Base-by-base conservation (phyloP, 2,888 invertebrate genomes). In the Saturnia japonica region DNA sequence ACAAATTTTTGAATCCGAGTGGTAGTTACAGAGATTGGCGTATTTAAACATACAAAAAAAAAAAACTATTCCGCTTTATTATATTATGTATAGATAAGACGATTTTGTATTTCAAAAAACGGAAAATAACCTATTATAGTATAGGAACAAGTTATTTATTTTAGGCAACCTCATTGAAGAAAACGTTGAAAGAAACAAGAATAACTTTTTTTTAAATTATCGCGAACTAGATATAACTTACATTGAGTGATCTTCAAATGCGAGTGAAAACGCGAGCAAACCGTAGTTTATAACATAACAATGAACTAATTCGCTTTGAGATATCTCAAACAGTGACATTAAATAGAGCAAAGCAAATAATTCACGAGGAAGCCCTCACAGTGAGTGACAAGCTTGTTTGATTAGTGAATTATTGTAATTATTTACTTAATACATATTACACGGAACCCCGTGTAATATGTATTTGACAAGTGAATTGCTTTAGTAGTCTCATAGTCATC, bases 361-460 rank as follows among this genome's bases (percentile, higher is more conserved):
- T 28, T 28, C 57, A 12, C 2, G 25, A 60, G 14, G 28, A 60
- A 12, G 28, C 57, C 0, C 28, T 60, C 57, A 25, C 14, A 6
- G 14, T 60, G 57, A 60, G 57, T 60, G 57, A 60, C 57, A 60
- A 60, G 57, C 57, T 4, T 28, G 28, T 60, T 60, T 60, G 57
- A 60, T 60, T 25, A 60, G 57, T 28, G 25, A 25, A 60, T 28
- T 28, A 60, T 60, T 28, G 57, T 60, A 60, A 60, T 60, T 60
- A 60, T 28, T 25, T 60, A 28, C 6, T 60, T 19, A 28, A 60
- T 60, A 8, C 11, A 54, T 43, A 43, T 54, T 54, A 54, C 54
- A 54, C 11, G 3, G 22, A 22, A 54, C 7, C 1, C 14, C 25
- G 57, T 14, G 25, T 60, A 60, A 60, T 60, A 14, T 60, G 25